A percentile compares a stretch with the other conserved stretches of the same genome.
phyloP scores from a whole-genome alignment of 2,888 invertebrate species.

The Dusona sp. region DNA sequence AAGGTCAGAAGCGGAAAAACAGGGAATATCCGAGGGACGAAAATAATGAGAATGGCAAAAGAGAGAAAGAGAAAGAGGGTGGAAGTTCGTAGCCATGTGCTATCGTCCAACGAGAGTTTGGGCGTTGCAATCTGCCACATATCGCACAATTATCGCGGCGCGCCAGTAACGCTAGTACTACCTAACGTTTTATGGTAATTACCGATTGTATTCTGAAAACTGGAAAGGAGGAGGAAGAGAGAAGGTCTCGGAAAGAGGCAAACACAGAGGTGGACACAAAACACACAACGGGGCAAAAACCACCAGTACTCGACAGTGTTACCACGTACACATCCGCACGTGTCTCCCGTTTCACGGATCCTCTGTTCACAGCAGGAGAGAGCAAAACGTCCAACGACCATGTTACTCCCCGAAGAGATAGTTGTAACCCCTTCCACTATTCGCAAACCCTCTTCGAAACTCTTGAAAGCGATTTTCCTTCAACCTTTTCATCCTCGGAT shows the following conservation, averaged over 20 bases:
- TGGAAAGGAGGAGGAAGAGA: slow-evolving; percentile 7
- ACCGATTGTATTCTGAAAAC: slow-evolving; percentile 58
- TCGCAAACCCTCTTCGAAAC: slow-evolving; percentile 17
- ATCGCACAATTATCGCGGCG: slow-evolving; percentile 73
- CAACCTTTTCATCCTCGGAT: slow-evolving; percentile 29
- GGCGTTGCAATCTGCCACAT: slow-evolving; percentile 72
- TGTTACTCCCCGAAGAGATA: slow-evolving; percentile 31
- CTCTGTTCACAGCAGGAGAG: slow-evolving; percentile 18
- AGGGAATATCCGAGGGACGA: slow-evolving; percentile 7
- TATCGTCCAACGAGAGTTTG: slow-evolving; percentile 58
- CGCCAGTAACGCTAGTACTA: slow-evolving; percentile 57
- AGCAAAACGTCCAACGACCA: slow-evolving; percentile 42
- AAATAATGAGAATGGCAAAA: slow-evolving; percentile 48
- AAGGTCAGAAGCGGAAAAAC: slow-evolving; percentile 19
- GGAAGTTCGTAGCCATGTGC: slow-evolving; percentile 24
- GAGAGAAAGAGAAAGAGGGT: slow-evolving; percentile 16
- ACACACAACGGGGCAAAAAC: slow-evolving; percentile 21
- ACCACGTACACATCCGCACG: slow-evolving; percentile 60
- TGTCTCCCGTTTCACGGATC: slow-evolving; percentile 52
- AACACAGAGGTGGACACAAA: slow-evolving; percentile 39
- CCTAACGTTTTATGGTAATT: slow-evolving; percentile 73
- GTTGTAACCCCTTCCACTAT: slow-evolving; percentile 26
- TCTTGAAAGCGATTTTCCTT: slow-evolving; percentile 6
- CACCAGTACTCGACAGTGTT: slow-evolving; percentile 46
- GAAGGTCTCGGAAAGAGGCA: not conserved